These are phyloP conservation scores for Rhinoptilus africanus DNA, from an alignment of 2,113 vertebrate genomes.

Conservation along the genomic window DNA sequence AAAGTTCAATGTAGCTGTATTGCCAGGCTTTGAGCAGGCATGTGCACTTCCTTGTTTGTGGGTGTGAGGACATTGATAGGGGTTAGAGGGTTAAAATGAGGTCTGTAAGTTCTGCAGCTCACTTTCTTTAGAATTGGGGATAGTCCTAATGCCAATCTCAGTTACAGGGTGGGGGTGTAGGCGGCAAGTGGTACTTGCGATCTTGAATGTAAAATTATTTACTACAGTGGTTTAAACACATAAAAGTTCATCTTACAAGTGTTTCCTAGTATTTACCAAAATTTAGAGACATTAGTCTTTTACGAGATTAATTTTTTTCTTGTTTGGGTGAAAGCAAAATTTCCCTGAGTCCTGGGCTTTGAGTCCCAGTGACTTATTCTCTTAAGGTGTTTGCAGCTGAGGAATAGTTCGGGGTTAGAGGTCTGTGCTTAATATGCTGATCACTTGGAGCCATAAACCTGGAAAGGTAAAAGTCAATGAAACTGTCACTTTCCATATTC, in stretches of 20 bases:
- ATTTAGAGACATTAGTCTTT: neutral
- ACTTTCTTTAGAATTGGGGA: neutral
- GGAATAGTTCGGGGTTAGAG: neutral
- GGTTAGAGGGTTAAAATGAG: neutral
- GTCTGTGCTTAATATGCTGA: neutral
- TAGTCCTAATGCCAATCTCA: neutral
- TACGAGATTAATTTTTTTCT: neutral
- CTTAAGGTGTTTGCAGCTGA: neutral
- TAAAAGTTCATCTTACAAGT: neutral
- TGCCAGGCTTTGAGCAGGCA: neutral
- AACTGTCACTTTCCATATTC: neutral
- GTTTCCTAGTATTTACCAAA: neutral
- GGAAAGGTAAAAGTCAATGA: neutral
- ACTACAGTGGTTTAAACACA: neutral
- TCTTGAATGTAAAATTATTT: neutral
- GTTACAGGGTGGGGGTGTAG: neutral
- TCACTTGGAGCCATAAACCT: neutral
- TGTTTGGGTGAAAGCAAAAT: neutral
- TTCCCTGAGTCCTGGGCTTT: neutral
- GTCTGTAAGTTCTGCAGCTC: neutral
- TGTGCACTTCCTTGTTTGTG: rapidly evolving
- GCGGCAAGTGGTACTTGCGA: neutral
- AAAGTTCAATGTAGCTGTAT: neutral
- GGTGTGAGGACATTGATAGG: rapidly evolving
- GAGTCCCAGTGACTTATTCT: neutral